These are phyloP conservation scores for Eristalinus sepulchralis DNA, from an alignment of 2,888 invertebrate genomes.

Conservation along the genomic window DNA sequence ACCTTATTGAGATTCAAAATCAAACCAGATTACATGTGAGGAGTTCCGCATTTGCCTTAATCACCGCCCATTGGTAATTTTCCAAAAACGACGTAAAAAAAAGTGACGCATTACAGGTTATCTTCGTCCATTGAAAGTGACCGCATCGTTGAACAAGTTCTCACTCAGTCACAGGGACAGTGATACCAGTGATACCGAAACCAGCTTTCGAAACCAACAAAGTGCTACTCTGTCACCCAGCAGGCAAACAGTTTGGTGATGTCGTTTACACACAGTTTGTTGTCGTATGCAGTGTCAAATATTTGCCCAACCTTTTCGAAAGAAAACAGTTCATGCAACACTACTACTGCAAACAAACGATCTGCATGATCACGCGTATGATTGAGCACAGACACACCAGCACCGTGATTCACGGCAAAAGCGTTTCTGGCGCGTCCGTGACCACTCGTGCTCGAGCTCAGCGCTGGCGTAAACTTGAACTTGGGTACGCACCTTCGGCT, in stretches of 20 bases:
- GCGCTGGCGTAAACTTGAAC: conserved; percentile 17
- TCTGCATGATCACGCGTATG: not conserved
- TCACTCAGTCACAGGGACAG: not conserved
- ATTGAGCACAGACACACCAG: not conserved
- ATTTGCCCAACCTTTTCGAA: not conserved
- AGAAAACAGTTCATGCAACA: not conserved
- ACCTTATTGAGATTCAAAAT: too few species aligned
- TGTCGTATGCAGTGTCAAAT: not conserved
- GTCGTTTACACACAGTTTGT: not conserved
- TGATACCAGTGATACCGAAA: not conserved
- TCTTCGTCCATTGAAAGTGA: not conserved
- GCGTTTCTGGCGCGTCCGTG: not conserved
- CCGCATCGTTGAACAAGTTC: not conserved
- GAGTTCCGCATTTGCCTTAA: too few species aligned
- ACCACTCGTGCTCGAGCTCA: not conserved
- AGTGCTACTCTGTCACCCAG: not conserved
- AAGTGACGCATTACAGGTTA: not conserved
- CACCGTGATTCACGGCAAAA: not conserved
- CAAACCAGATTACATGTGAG: too few species aligned
- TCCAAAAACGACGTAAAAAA: not conserved
- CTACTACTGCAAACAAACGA: not conserved
- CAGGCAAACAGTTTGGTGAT: not conserved
- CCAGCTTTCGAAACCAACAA: not conserved
- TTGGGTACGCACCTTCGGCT: not conserved
- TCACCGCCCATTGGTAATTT: too few species aligned